phyloP scores from a whole-genome alignment of 2,113 vertebrate genomes.

The Gorilla gorilla region DNA sequence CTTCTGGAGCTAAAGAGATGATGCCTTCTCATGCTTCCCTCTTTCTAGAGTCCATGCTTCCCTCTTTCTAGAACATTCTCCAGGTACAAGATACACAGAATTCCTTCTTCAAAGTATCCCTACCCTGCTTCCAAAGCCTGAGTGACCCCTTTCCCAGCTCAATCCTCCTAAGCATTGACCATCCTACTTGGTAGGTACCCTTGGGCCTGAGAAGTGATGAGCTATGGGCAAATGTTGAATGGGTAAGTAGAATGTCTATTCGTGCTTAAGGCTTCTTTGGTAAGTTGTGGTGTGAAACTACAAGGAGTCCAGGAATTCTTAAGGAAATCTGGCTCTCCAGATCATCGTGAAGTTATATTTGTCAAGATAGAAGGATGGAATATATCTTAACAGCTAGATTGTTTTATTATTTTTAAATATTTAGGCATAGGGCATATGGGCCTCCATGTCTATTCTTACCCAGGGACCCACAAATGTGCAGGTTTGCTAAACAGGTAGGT shows the following conservation, averaged over 20 bases:
- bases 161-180: not conserved
- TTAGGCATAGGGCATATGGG: not conserved
- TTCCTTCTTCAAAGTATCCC: not conserved
- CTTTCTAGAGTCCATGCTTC: no score
- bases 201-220: not conserved
- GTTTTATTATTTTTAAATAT: conserved; percentile 19
- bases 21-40: not conserved
- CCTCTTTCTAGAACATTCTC: not conserved
- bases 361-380: not conserved
- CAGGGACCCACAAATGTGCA: not conserved
- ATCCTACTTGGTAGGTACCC: not conserved
- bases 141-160: not conserved
- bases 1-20: not conserved
- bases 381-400: conserved; percentile 22
- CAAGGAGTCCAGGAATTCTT: not conserved
- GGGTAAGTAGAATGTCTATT: not conserved
- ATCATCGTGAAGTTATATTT: not conserved
- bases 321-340: not conserved
- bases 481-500: not conserved
- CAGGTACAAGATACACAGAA: not conserved
- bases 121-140: not conserved
- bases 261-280: not conserved
- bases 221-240: not conserved
- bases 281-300: not conserved
- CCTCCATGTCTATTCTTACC: not conserved